A percentile compares a stretch with the other conserved stretches of the same genome.
Evolutionary conservation across 2,888 invertebrate genomes (phyloP).

Genomic region (Cataglyphis albicans): DNA sequence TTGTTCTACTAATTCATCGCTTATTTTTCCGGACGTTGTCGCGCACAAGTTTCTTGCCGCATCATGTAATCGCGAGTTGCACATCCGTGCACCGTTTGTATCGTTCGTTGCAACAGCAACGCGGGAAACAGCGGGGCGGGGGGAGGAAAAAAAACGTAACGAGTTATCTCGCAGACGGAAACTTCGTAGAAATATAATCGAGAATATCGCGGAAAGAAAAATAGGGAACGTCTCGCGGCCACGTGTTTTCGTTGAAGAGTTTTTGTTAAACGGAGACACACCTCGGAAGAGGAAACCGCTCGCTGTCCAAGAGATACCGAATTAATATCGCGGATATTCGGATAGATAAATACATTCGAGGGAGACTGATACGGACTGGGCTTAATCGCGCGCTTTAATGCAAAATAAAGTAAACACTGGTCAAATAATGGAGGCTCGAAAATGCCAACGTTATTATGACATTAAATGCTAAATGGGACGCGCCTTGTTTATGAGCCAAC

Average conservation of each 20-base stretch:
- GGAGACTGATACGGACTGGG: neutral
- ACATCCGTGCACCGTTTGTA: neutral
- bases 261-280: slow-evolving; percentile 34
- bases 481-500: slow-evolving; percentile 53
- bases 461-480: slow-evolving; percentile 82
- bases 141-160: slow-evolving; percentile 26
- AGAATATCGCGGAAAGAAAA: slow-evolving; percentile 49
- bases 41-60: slow-evolving; percentile 19
- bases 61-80: slow-evolving; percentile 32
- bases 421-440: slow-evolving; percentile 61
- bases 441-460: slow-evolving; percentile 81
- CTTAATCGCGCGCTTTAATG: slow-evolving; percentile 78
- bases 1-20: slow-evolving; percentile 34
- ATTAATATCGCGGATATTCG: slow-evolving; percentile 10
- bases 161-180: slow-evolving; percentile 38
- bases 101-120: slow-evolving; percentile 10
- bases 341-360: neutral
- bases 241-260: slow-evolving; percentile 50
- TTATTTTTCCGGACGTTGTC: slow-evolving; percentile 38
- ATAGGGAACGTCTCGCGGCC: slow-evolving; percentile 31
- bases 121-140: neutral
- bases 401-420: slow-evolving; percentile 81
- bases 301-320: neutral
- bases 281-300: neutral
- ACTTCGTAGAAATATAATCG: slow-evolving; percentile 49